Evolutionary conservation across 2,888 invertebrate genomes (phyloP).

Genomic region (Labia minor): DNA sequence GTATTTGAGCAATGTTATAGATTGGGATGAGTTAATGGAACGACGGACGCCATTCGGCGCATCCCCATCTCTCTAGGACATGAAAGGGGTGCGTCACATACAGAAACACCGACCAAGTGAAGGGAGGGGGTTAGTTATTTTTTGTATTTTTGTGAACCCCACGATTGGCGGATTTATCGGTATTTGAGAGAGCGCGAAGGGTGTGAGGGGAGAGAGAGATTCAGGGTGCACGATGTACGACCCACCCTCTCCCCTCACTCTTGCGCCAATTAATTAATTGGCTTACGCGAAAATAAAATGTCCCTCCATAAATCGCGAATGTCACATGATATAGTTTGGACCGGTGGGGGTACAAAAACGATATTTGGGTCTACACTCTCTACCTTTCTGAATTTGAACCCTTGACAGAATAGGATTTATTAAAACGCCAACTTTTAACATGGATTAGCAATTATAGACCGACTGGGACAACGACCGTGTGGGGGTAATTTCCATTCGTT

Average conservation of each 20-base stretch:
- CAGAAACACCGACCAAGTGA: background rate
- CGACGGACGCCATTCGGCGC: constrained; percentile 13
- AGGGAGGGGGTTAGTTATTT: background rate
- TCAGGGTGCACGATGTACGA: background rate
- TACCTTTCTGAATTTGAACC: constrained; percentile 3
- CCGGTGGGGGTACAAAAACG: background rate
- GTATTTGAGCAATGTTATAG: constrained; percentile 2
- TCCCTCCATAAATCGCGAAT: constrained; percentile 13
- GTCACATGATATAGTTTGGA: background rate
- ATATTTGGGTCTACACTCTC: constrained; percentile 1
- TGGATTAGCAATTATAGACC: constrained; percentile 4
- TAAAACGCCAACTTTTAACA: constrained; percentile 13
- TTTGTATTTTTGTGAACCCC: background rate
- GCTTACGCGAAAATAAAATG: constrained; percentile 13
- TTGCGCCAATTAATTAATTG: constrained; percentile 1
- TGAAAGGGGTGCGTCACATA: constrained; percentile 7
- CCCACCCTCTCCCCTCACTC: background rate
- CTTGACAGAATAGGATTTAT: constrained; percentile 13
- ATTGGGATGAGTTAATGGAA: constrained; percentile 7
- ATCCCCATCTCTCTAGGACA: constrained; percentile 1
- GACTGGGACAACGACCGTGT: background rate
- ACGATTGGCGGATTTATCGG: constrained; percentile 13
- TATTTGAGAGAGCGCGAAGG: background rate
- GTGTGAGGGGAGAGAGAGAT: background rate
- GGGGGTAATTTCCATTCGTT: constrained; percentile 1